Evolutionary conservation across 2,888 invertebrate genomes (phyloP), one percentile per base, ranked within the genome.

Genomic region (Andrena haemorrhoa): DNA sequence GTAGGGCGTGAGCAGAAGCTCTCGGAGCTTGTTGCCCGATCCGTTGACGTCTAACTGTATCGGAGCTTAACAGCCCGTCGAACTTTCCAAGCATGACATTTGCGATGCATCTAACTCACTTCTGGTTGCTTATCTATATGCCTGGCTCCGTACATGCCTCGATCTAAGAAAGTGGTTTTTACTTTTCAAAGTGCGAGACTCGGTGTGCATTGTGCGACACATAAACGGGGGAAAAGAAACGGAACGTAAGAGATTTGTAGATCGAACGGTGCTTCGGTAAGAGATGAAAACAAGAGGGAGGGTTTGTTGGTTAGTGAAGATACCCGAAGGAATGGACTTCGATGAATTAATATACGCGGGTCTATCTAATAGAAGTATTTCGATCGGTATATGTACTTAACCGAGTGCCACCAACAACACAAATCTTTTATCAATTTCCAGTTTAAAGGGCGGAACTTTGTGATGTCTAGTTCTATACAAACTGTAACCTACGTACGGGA

Each of bases 261-360:
- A 68, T 63, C 23, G 12, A 33, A 10, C 35, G 49, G 66, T 66
- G 61, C 58, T 69, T 65, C 58, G 70, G 47, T 76, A 70, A 60
- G 64, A 70, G 23, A 76, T 79, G 76, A 76, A 70, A 20, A 26
- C 12, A 26, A 60, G n/a, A 63, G 35, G 29, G 33, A 64, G 29
- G 29, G 41, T 64, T 56, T 70, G 33, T 79, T 75, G 64, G 70
- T 76, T 79, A 79, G 60, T 47, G 53, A 20, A 16, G 35, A 60
- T 76, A 76, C 65, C 12, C 26, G 51, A 53, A 65, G 31, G 33
- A 23, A 79, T 76, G 60, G 60, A 79, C 76, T 71, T 79, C 33
- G 49, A 65, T 65, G 20, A 53, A 33, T 76, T 60, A 26, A 60
- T 53, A 61, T 20, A 47, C 76, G 58, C 56, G 29, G 16, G 1